Conservation (phyloP, 2,113 vertebrate genomes). For the Xenus cinereus region DNA sequence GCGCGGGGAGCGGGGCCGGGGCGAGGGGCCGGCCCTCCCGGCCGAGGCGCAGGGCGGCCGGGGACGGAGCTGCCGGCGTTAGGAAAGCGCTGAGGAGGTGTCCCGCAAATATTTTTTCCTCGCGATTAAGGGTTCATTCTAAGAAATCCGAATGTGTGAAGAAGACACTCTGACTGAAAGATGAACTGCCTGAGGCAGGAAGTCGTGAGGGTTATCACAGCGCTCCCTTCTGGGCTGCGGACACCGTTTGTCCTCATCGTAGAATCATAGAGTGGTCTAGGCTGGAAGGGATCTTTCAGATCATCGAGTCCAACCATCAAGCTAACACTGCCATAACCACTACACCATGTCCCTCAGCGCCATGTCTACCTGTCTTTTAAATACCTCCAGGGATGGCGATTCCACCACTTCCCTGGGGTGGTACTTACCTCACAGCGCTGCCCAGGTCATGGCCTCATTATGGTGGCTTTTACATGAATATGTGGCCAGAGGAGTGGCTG, state of each 20-base stretch:
- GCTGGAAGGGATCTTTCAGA: not conserved
- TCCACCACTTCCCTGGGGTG: not conserved
- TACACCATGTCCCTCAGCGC: not conserved
- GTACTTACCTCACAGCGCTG: not conserved
- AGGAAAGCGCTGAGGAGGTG: accelerated
- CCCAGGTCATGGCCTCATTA: accelerated
- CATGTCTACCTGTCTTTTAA: not conserved
- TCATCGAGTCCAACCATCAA: not conserved
- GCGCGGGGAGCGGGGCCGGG: not conserved
- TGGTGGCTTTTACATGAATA: not conserved
- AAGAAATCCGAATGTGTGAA: accelerated
- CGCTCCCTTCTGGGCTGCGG: not conserved
- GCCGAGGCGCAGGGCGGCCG: not conserved
- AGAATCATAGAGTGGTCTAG: not conserved
- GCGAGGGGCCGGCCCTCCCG: not conserved
- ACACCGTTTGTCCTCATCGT: accelerated
- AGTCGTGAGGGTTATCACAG: not conserved
- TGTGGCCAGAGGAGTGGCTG: not conserved
- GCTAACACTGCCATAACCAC: not conserved
- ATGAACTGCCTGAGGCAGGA: not conserved
- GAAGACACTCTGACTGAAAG: not conserved
- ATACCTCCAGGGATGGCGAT: not conserved
- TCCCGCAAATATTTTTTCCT: not conserved
- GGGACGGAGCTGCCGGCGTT: not conserved
- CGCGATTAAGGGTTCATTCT: not conserved